Base-by-base conservation (phyloP, 2,113 vertebrate genomes). In the Serinus canaria region DNA sequence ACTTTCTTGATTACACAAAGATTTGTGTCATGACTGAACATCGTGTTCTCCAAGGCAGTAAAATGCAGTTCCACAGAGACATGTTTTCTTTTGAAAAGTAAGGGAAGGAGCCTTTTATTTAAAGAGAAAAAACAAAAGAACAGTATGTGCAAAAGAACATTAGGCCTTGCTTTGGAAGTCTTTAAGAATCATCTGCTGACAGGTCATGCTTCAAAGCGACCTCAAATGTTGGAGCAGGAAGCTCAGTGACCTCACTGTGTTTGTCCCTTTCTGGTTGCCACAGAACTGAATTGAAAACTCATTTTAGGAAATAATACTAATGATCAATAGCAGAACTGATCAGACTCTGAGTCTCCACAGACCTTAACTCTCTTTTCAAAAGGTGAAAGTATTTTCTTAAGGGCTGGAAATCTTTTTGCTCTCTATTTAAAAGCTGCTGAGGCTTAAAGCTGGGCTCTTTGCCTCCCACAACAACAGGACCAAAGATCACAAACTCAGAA, bases 11-110 rank as follows among this genome's bases (percentile, higher is more conserved):
- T 93, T 76, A 78, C 47, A 64, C 62, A 74, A 78, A 74, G 72
- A 73, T 79, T 67, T 92, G 35, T 94, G 74, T 66, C 89, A 59
- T 70, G 59, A 59, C 53, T 84, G 87, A 92, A 94, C 81, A 70
- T 24, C 4, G 5, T 90, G 86, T 88, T 95, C 94, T 97, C 46
- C 55, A 47, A 92, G 46, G 66, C 70, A 70, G 63, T 52, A 66
- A 83, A 89, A 59, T 19, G 21, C 33, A 37, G 7, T 24, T 94
- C 91, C 78, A 73, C 7, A 56, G 95, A 94, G 91, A 94, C 43
- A 21, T 60, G 27, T 64, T 83, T 83, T 76, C 67, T 85, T 90
- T 86, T 66, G 30, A 90, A 86, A 95, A 95, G 62, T 14, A 87
- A 66, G n/a, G 60, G 56, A 33, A 83, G 56, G 44, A 53, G n/a